Conservation (phyloP, 2,113 vertebrate genomes). For the Mungos mungo region DNA sequence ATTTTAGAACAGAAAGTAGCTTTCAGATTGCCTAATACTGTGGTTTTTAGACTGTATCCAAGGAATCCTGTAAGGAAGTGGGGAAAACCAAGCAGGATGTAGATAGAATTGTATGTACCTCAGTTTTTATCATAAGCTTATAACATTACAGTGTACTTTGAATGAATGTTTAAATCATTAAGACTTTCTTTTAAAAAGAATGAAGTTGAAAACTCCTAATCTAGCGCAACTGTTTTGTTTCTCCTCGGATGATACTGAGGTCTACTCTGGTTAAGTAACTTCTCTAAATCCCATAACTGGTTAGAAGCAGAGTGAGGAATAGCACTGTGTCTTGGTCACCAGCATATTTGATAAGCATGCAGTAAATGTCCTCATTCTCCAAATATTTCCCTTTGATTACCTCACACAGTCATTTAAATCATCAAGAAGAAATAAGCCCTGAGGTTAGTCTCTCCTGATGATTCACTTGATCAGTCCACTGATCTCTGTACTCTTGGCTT, state of each 20-base stretch:
- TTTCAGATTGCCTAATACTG: neutral
- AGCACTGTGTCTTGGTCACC: neutral
- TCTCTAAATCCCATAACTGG: neutral
- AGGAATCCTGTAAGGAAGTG: neutral
- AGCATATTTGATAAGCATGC: slow-evolving; percentile 32
- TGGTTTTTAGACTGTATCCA: slow-evolving; percentile 5
- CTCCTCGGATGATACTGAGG: neutral
- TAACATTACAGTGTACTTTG: neutral
- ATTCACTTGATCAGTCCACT: neutral
- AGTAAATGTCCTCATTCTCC: slow-evolving; percentile 4
- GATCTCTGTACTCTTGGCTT: slow-evolving; percentile 4
- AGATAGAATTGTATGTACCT: neutral
- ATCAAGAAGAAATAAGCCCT: slow-evolving; percentile 1
- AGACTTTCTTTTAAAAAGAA: neutral
- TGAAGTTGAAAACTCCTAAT: neutral
- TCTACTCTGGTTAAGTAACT: neutral
- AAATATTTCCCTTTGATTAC: slow-evolving; percentile 35
- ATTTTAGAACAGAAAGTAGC: slow-evolving; percentile 23
- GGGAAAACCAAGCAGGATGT: neutral
- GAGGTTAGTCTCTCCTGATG: neutral
- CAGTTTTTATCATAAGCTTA: slow-evolving; percentile 29
- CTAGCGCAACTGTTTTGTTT: slow-evolving; percentile 21
- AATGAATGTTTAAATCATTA: slow-evolving; percentile 25
- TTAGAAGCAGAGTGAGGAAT: neutral
- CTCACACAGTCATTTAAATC: slow-evolving; percentile 12